Evolutionary conservation across 2,113 vertebrate genomes (phyloP), one percentile per base, ranked within the genome.

Genomic region (Oncorhynchus mykiss): DNA sequence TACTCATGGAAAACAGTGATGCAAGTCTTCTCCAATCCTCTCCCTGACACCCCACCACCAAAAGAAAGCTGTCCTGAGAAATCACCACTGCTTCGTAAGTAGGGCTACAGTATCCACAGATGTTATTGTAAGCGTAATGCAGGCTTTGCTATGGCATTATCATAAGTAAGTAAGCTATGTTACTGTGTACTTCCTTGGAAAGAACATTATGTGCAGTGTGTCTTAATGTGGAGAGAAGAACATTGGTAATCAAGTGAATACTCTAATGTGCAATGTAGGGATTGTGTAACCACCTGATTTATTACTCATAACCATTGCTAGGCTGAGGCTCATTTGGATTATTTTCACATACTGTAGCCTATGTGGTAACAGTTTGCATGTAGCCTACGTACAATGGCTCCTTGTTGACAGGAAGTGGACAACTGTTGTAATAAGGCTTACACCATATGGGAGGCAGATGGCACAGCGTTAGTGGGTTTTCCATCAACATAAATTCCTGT

Each of bases 1-100:
- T 62, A 80, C 25, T 60, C 62, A 0, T 48, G 49, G 75, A 87
- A 79, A 1, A 6, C 22, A 18, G n/a, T 25, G 13, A 72, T 85
- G 22, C 45, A 78, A 60, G 51, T 69, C 75, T 67, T 31, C 51
- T 0, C 67, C 75, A 31, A 54, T 7, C 49, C 1, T 62, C 91
- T 82, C 24, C 78, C 93, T 62, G 78, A 74, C 1, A 78, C 82
- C 80, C 90, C 24, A 31, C 1, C 75, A 25, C 49, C 75, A 4
- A 86, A 82, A 75, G 71, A 3, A 0, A 24, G 77, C 39, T 94
- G 93, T 68, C 90, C 91, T 3, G 6, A 76, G 39, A 49, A 75
- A 20, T 94, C 93, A 2, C 91, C 91, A 0, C 71, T 93, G 64
- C 78, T 94, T 6, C n/a, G 93, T 94, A 80, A 92, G 93, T 91